Base-by-base conservation (phyloP, 2,113 vertebrate species). In the Pelvicachromis taeniatus region DNA sequence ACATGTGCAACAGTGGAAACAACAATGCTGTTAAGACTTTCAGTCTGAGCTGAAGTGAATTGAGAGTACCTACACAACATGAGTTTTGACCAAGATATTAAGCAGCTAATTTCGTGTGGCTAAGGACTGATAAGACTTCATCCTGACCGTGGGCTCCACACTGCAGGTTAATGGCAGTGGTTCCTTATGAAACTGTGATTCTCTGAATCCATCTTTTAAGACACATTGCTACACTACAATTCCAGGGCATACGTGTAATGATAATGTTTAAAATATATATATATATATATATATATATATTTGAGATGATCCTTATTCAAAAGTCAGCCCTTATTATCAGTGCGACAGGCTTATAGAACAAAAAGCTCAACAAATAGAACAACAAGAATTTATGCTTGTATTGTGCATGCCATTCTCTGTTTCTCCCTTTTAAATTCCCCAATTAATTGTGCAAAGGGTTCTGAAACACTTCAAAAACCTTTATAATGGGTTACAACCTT, bases 401-500 rank as follows among this genome's bases (percentile, higher is more conserved):
- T n/a, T 55, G 42, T 35, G 2, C 5, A 17, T 10, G 10, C n/a
- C 77, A 8, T 26, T 42, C 38, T 70, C 50, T 21, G 16, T 54
- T 73, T 79, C 40, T 73, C 59, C 35, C 12, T 16, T 85, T 85
- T 82, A 29, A 83, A 10, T 87, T 6, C 59, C 61, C 13, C 10
- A 13, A 11, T 40, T 84, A 83, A 91, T 92, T 92, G 87, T 50
- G 50, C 78, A 59, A 16, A 77, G 81, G 63, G 77, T 58, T 82
- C 33, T 75, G 31, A 80, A 81, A 61, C 63, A 83, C 33, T 78
- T 23, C 2, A 1, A 61, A 85, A 85, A 63, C 86, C 31, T 83
- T 77, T 45, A 80, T 77, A 84, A 88, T 70, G 56, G 85, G 75
- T 79, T 86, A 85, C 86, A 88, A 79, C 88, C 88, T 77, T 85